Conservation (phyloP, 2,797 vertebrate species). For the Enteromius paludinosus region DNA sequence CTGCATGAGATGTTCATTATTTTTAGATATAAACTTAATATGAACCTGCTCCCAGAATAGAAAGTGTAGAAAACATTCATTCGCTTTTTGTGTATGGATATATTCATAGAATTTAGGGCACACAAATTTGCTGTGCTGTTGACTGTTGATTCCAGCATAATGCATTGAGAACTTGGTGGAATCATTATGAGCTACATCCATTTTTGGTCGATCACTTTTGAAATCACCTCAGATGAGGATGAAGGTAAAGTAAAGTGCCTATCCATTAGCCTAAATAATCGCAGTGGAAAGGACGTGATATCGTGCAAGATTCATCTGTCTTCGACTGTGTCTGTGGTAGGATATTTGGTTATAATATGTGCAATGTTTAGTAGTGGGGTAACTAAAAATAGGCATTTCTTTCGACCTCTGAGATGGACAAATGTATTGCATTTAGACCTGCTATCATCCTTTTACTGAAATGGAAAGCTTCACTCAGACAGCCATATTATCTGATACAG, state of each 20-base stretch:
- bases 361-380: background rate
- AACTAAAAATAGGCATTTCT: background rate
- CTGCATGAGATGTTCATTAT: conserved; percentile 22
- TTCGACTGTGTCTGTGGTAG: conserved; percentile 11
- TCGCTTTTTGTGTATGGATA: conserved; percentile 56
- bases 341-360: conserved; percentile 21
- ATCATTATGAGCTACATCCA: conserved; percentile 43
- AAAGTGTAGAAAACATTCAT: conserved; percentile 39
- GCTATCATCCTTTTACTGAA: conserved; percentile 12
- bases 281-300: conserved; percentile 34
- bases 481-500: conserved; percentile 31
- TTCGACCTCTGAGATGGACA: background rate
- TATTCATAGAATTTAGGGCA: conserved; percentile 59
- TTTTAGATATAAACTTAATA: conserved; percentile 38
- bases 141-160: conserved; percentile 60
- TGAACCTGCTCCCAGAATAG: conserved; percentile 12
- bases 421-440: background rate
- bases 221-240: conserved; percentile 27
- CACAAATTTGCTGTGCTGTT: conserved; percentile 31
- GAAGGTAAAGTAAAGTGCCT: conserved; percentile 22
- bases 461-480: conserved; percentile 17
- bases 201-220: conserved; percentile 22
- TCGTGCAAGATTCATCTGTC: conserved; percentile 30
- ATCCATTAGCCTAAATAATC: conserved; percentile 46
- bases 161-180: conserved; percentile 46